These are phyloP conservation scores for Drosophila trapezifrons DNA, from an alignment of 1,140 invertebrate genomes.

Conservation along the genomic window DNA sequence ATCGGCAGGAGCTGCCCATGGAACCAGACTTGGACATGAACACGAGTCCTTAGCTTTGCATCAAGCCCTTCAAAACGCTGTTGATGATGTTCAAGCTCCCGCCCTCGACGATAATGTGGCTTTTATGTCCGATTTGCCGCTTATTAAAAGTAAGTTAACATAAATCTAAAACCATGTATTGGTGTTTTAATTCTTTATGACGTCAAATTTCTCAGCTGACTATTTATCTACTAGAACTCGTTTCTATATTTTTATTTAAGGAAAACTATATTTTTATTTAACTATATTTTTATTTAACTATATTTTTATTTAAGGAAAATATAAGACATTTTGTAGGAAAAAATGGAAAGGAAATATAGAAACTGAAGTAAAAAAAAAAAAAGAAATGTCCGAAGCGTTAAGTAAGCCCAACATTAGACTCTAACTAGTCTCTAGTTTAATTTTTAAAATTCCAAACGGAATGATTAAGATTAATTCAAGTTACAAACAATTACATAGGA, in stretches of 20 bases:
- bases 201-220: no score
- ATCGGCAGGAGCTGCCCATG: slow-evolving; percentile 73
- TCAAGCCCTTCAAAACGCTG: slow-evolving; percentile 88
- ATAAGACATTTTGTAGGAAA: no score
- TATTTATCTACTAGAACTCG: no score
- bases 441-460: not conserved
- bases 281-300: no score
- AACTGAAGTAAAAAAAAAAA: not conserved
- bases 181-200: no score
- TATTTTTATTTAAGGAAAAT: no score
- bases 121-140: slow-evolving; percentile 93
- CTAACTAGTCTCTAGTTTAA: not conserved
- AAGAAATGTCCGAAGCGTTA: not conserved
- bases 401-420: no score
- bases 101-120: slow-evolving; percentile 93
- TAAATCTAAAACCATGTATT: not conserved
- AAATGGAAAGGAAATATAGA: no score
- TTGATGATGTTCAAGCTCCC: slow-evolving; percentile 92
- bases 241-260: no score
- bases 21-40: slow-evolving; percentile 82
- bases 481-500: not conserved
- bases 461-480: not conserved
- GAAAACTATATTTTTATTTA: no score
- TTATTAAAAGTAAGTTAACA: slow-evolving; percentile 92
- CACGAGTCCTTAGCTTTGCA: slow-evolving; percentile 88